Percentiles rank a stretch among this genome's conserved stretches.
phyloP scores from a whole-genome alignment of 2,113 vertebrate genomes.

The Pteronura brasiliensis region DNA sequence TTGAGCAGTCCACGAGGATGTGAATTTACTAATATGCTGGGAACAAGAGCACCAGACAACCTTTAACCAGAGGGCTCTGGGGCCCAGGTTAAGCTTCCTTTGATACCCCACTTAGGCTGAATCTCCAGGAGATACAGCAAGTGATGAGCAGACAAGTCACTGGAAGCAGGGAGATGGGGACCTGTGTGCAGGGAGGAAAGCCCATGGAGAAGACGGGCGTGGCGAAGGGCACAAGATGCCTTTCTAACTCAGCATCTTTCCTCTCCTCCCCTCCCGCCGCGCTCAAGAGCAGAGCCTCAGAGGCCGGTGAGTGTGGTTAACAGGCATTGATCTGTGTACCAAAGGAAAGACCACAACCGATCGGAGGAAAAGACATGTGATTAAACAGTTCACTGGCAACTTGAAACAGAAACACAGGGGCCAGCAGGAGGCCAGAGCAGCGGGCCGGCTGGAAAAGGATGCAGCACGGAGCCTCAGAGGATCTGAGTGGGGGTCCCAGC shows the following conservation, averaged over 20 bases:
- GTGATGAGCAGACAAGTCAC: neutral
- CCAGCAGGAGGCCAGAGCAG: neutral
- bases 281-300: slow-evolving; percentile 43
- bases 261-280: neutral
- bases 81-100: neutral
- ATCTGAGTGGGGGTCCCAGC: neutral
- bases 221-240: neutral
- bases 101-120: neutral
- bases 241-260: neutral
- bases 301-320: slow-evolving; percentile 53
- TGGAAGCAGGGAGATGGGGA: neutral
- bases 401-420: slow-evolving; percentile 54
- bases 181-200: neutral
- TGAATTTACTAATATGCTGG: neutral
- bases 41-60: neutral
- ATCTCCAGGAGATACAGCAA: neutral
- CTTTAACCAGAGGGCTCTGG: neutral
- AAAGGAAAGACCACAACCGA: slow-evolving; percentile 66
- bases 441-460: neutral
- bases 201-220: fast-evolving
- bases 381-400: slow-evolving; percentile 68
- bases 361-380: slow-evolving; percentile 61
- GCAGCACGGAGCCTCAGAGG: neutral
- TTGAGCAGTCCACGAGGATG: neutral
- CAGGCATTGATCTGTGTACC: slow-evolving; percentile 77